A percentile compares a stretch with the other conserved stretches of the same genome.
phyloP scores from a whole-genome alignment of 2,888 invertebrate genomes.

The Hydriomena furcata region DNA sequence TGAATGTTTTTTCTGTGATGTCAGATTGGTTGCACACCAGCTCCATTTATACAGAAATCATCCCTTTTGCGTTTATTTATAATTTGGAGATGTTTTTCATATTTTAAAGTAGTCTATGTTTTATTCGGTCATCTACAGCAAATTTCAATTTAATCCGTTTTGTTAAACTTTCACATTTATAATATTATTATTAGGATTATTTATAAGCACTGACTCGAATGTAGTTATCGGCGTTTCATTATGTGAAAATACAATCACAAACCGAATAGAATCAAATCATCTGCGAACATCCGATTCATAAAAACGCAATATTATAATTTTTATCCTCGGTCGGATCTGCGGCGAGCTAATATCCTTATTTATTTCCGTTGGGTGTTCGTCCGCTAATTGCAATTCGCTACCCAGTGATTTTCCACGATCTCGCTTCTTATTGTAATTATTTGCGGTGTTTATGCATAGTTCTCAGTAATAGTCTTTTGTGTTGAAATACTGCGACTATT shows the following conservation, averaged over 20 bases:
- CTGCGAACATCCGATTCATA: conserved; percentile 29
- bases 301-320: conserved; percentile 62
- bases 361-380: conserved; percentile 79
- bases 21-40: no score
- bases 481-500: conserved; percentile 4
- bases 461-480: conserved; percentile 46
- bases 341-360: conserved; percentile 69
- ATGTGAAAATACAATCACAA: neutral
- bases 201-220: no score
- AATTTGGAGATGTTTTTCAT: no score
- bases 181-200: no score
- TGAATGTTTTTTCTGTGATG: no score
- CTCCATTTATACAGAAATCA: no score
- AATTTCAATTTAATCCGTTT: no score
- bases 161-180: no score
- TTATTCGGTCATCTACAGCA: no score
- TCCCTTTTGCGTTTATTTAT: no score
- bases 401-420: conserved; percentile 77
- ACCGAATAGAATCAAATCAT: conserved; percentile 10
- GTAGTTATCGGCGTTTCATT: no score
- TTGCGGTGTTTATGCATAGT: conserved; percentile 59
- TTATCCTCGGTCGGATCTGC: conserved; percentile 55
- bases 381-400: conserved; percentile 75
- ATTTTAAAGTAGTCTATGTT: no score
- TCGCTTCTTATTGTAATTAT: conserved; percentile 67